phyloP scores from a whole-genome alignment of 2,113 vertebrate genomes.

The Gallinago paraguaiae region DNA sequence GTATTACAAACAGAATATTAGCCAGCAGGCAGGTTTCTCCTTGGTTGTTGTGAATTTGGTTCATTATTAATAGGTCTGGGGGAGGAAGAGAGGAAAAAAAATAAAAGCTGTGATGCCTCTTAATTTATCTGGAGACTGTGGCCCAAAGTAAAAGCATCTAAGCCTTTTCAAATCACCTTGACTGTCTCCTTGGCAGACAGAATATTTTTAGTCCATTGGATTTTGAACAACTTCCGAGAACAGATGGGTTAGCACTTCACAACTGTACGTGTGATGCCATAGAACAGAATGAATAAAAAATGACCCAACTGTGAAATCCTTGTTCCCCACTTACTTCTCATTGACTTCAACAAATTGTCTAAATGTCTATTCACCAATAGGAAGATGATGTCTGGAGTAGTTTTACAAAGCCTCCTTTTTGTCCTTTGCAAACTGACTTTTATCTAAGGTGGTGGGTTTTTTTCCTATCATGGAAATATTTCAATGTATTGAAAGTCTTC shows the following conservation, averaged over 20 bases:
- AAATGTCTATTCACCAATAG: not conserved
- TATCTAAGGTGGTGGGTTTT: not conserved
- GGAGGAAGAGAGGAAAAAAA: not conserved
- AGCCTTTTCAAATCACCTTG: slow-evolving; percentile 8
- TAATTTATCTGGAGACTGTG: slow-evolving; percentile 6
- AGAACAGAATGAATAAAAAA: slow-evolving; percentile 27
- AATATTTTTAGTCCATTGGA: slow-evolving; percentile 32
- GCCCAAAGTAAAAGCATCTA: slow-evolving; percentile 4
- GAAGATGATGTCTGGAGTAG: not conserved
- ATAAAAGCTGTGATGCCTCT: not conserved
- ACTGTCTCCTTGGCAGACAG: slow-evolving; percentile 5
- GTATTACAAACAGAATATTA: not conserved
- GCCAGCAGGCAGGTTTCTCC: slow-evolving; percentile 17
- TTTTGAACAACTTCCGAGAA: slow-evolving; percentile 8
- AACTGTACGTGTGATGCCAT: not conserved
- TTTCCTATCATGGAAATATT: not conserved
- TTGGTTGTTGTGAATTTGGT: not conserved
- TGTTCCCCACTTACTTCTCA: not conserved
- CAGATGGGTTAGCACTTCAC: not conserved
- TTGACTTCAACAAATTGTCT: not conserved
- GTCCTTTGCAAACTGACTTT: not conserved
- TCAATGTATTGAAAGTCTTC: not conserved
- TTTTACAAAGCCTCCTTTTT: not conserved
- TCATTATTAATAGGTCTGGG: slow-evolving; percentile 32
- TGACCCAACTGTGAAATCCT: not conserved